These are phyloP conservation scores for Drosophila busckii DNA, from an alignment of 1,140 invertebrate species.

Conservation along the genomic window DNA sequence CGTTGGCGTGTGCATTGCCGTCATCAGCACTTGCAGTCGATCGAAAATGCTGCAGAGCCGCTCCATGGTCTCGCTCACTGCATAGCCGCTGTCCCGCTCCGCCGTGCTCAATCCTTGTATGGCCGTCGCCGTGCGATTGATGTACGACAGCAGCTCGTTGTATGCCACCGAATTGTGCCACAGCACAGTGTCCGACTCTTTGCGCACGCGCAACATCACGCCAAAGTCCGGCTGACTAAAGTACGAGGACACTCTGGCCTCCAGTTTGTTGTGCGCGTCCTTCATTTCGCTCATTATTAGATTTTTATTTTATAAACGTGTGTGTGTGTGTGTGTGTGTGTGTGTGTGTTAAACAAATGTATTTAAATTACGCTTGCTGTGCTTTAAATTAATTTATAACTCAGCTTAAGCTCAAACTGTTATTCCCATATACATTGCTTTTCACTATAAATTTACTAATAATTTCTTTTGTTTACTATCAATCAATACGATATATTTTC, in stretches of 20 bases:
- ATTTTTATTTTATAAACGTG: no score
- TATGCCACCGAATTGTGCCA: slow-evolving; percentile 37
- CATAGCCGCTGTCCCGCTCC: slow-evolving; percentile 1
- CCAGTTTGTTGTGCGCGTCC: neutral
- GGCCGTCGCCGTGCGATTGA: slow-evolving; percentile 25
- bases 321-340: no score
- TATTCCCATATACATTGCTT: no score
- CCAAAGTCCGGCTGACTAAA: slow-evolving; percentile 1
- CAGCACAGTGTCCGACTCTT: slow-evolving; percentile 2
- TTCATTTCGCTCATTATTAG: no score
- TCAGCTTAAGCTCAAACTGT: no score
- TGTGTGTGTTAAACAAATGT: no score
- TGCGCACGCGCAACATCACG: neutral
- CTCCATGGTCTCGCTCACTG: slow-evolving; percentile 19
- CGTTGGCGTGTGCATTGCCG: neutral
- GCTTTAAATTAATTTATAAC: no score
- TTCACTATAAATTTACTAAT: no score
- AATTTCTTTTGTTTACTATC: no score
- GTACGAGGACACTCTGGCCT: neutral
- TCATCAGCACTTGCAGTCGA: neutral
- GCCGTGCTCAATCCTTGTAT: slow-evolving; percentile 35
- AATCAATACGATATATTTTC: no score
- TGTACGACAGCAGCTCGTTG: slow-evolving; percentile 25
- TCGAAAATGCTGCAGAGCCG: slow-evolving; percentile 37
- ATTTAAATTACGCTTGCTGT: no score